Evolutionary conservation across 2,113 vertebrate species (phyloP), one percentile per base, ranked within the genome.

Genomic region (Aptenodytes forsteri): DNA sequence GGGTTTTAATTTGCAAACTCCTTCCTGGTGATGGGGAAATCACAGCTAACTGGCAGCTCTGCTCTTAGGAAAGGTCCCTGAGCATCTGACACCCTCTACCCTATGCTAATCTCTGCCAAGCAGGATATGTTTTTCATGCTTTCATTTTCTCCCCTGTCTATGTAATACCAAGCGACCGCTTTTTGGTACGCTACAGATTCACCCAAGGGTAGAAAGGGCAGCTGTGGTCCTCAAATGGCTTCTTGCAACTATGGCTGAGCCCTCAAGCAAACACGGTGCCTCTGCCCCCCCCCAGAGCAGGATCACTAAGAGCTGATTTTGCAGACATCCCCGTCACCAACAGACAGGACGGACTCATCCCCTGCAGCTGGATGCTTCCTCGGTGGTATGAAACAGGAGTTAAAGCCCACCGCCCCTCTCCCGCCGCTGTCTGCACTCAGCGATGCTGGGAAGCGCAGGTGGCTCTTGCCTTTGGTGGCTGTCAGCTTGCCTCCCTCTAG

Each of bases 401-500:
- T 34, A 61, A 44, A 17, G 13, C 23, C 30, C 76, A 3, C 3
- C 0, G 16, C 44, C 58, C 13, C 26, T 73, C 49, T 62, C 8
- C 49, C 55, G 9, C 34, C 67, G 25, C 59, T 23, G 40, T 1
- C 5, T 4, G n/a, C 1, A 0, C 36, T 56, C 49, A 1, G 82
- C 0, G 3, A 9, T 77, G 58, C 79, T 16, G 58, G 25, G 50
- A 40, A 66, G 72, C 7, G 0, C 58, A 2, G 54, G 44, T 42
- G 40, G 47, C 71, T 80, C 49, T 62, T 62, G 19, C 50, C 52
- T 73, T 62, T 7, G 42, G 52, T 62, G 42, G 5, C 71, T 84
- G 93, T 56, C 81, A 38, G 34, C 42, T 67, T 94, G 91, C 78
- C 40, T 97, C 95, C 97, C 95, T 61, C 96, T 97, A 95, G 97